Evolutionary conservation across 1,140 invertebrate species (phyloP).

Genomic region (Lasioglossum albipes): DNA sequence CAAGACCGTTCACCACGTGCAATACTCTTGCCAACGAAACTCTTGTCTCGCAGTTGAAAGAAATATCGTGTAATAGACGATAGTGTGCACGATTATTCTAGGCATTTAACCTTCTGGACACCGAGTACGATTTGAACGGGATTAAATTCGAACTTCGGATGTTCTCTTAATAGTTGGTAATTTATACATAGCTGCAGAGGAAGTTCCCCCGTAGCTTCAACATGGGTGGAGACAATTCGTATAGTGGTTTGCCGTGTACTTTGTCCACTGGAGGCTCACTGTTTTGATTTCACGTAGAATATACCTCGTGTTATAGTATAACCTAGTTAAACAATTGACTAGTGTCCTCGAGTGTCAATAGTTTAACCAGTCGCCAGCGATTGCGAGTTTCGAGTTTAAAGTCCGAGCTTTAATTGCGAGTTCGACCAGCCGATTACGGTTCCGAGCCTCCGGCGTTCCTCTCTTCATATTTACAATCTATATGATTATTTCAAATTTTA

Average conservation of each 20-base stretch:
- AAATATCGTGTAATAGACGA: too few species aligned
- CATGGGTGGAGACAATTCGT: slow-evolving; percentile 30
- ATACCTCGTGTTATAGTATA: slow-evolving; percentile 3
- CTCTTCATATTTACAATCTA: too few species aligned
- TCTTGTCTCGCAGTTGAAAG: too few species aligned
- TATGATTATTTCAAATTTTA: too few species aligned
- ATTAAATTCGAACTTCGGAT: background rate
- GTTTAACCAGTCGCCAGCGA: background rate
- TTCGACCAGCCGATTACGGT: background rate
- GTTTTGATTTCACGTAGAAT: slow-evolving; percentile 19
- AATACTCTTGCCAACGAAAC: too few species aligned
- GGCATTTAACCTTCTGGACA: background rate
- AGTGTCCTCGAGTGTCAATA: background rate
- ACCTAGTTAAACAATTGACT: slow-evolving; percentile 18
- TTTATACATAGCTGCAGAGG: slow-evolving; percentile 31
- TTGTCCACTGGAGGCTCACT: background rate
- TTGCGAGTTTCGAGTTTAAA: background rate
- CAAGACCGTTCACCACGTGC: too few species aligned
- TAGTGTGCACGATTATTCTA: background rate
- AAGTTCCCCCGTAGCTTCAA: slow-evolving; percentile 41
- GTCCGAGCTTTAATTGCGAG: background rate
- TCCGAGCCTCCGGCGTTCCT: too few species aligned
- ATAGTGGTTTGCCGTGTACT: slow-evolving; percentile 31
- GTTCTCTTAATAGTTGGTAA: slow-evolving; percentile 44
- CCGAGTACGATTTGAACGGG: background rate